phyloP scores from a whole-genome alignment of 2,797 vertebrate species.

The Coranthus polyacanthus region DNA sequence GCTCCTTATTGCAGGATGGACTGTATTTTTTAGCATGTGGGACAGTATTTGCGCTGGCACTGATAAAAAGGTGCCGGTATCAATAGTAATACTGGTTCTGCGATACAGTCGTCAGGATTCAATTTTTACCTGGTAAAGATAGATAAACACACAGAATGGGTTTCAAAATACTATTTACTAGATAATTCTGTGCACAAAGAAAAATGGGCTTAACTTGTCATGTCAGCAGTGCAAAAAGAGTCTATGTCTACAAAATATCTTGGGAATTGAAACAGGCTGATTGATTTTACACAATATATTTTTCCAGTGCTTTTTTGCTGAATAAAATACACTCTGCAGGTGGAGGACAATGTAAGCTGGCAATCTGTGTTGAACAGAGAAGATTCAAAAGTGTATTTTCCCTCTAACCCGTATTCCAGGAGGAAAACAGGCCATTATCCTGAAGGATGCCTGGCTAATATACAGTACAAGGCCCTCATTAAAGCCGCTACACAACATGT shows the following conservation, averaged over 20 bases:
- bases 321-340: slow-evolving; percentile 31
- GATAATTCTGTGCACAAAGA: slow-evolving; percentile 12
- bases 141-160: neutral
- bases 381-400: slow-evolving; percentile 32
- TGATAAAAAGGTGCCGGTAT: slow-evolving; percentile 9
- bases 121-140: slow-evolving; percentile 4
- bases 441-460: slow-evolving; percentile 45
- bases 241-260: slow-evolving; percentile 16
- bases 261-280: neutral
- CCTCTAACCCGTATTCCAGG: slow-evolving; percentile 17
- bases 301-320: slow-evolving; percentile 11
- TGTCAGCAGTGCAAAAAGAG: slow-evolving; percentile 14
- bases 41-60: slow-evolving; percentile 5
- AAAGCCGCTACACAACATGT: slow-evolving; percentile 56
- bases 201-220: neutral
- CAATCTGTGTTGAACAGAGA: slow-evolving; percentile 30
- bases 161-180: slow-evolving; percentile 1
- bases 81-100: neutral
- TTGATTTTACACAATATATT: slow-evolving; percentile 35
- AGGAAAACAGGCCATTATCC: slow-evolving; percentile 51
- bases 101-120: neutral
- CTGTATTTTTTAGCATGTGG: slow-evolving; percentile 4
- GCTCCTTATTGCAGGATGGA: slow-evolving; percentile 26
- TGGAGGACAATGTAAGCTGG: slow-evolving; percentile 28
- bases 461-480: slow-evolving; percentile 55